Evolutionary conservation across 2,113 vertebrate genomes (phyloP).

Genomic region (Baryphthengus martii): DNA sequence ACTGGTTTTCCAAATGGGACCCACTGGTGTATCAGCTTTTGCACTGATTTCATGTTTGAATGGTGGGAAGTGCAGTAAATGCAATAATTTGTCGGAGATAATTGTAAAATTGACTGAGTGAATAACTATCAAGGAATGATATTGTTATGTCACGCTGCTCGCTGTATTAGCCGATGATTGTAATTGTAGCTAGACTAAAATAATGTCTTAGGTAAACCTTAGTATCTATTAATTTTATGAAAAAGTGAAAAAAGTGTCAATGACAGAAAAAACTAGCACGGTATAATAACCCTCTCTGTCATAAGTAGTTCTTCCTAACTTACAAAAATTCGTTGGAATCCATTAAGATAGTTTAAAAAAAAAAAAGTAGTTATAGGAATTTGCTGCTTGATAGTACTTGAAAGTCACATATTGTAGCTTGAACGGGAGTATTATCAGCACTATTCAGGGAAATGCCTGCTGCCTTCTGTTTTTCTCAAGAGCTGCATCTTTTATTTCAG

Average conservation of each 20-base stretch:
- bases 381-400: background rate
- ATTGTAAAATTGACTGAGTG: background rate
- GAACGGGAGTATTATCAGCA: background rate
- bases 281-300: background rate
- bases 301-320: background rate
- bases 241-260: background rate
- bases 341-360: background rate
- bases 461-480: background rate
- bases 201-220: background rate
- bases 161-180: background rate
- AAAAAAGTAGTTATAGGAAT: background rate
- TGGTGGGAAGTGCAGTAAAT: background rate
- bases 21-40: background rate
- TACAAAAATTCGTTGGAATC: background rate
- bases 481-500: background rate
- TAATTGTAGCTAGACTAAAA: background rate
- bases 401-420: background rate
- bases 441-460: background rate
- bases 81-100: background rate
- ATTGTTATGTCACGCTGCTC: background rate
- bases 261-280: background rate
- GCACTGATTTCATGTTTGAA: rapidly evolving
- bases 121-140: background rate
- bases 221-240: background rate
- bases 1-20: background rate